Base-by-base conservation (phyloP, 2,888 invertebrate species). In the Tineola bisselliella region DNA sequence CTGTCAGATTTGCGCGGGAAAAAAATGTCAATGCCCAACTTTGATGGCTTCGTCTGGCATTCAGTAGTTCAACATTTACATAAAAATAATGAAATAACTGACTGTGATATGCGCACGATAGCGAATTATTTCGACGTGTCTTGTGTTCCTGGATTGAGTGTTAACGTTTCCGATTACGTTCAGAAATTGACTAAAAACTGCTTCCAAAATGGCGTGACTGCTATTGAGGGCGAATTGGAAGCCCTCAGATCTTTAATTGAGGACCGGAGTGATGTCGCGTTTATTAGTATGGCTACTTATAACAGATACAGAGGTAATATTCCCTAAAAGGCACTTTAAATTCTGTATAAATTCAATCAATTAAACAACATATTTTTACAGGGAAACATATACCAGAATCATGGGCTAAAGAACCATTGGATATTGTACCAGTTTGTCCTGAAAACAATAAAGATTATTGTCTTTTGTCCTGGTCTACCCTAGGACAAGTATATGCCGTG, bases 21-120 rank as follows among this genome's bases (percentile, higher is more conserved):
- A 65, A 90, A 90, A 48, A 94, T 93, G 0, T 94, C 94, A 68
- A 93, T 97, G 74, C 93, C 96, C 1, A 90, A 89, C n/a, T 93
- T 91, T 70, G 92, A 93, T 65, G 93, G 94, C 6, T 81, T 91
- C 8, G 91, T 92, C 10, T 90, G 91, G 89, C 88, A 91, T 66
- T 88, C 92, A 0, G 88, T 90, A 25, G 66, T 77, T 76, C 63
- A 83, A 75, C 71, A 84, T 76, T 15, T 86, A 79, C n/a, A n/a
- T 11, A 66, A 76, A 64, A 65, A 80, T 69, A 72, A 72, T n/a
- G 70, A 77, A 59, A 70, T 78, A 69, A 59, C 83, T 65, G 75
- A 86, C 61, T 89, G 89, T 56, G 75, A 75, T 44, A 67, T 67
- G 60, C 68, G 74, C 8, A 76, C 77, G 63, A 44, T 83, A 63